A percentile compares a stretch with the other conserved stretches of the same genome.
Conservation (phyloP, 2,797 vertebrate genomes). For the Galaxias olidus region DNA sequence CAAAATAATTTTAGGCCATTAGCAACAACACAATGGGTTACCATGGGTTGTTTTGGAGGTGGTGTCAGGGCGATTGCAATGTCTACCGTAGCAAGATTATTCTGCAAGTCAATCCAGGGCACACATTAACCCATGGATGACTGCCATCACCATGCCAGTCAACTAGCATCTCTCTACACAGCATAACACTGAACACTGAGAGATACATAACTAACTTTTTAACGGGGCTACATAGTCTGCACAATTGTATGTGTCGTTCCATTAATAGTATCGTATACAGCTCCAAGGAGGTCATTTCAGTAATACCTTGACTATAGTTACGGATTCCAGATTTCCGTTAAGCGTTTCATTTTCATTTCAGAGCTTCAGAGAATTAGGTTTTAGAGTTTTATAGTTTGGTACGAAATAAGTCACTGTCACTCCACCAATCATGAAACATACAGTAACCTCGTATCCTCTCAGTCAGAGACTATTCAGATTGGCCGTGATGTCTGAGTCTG, state of each 20-base stretch:
- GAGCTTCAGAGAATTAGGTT: no score
- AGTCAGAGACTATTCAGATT: constrained; percentile 40
- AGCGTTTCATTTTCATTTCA: constrained; percentile 44
- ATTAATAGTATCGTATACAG: no score
- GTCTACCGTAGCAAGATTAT: constrained; percentile 42
- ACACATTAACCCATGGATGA: constrained; percentile 28
- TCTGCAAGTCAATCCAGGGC: constrained; percentile 40
- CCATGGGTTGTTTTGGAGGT: constrained; percentile 31
- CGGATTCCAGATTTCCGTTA: constrained; percentile 37
- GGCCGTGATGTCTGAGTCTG: constrained; percentile 42
- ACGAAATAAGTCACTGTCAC: no score
- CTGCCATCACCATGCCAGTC: constrained; percentile 23
- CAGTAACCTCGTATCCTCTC: constrained; percentile 45
- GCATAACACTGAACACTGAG: neutral
- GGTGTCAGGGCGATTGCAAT: constrained; percentile 24
- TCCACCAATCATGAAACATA: constrained; percentile 39
- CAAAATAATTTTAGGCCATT: neutral
- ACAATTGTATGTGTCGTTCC: no score
- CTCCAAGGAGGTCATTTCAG: no score
- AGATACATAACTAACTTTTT: no score
- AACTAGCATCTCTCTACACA: constrained; percentile 10
- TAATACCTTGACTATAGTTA: no score
- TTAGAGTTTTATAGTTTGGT: no score
- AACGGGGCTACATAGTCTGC: no score
- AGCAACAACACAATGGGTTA: no score